Evolutionary conservation across 2,888 invertebrate species (phyloP).

Genomic region (Altica lythri): DNA sequence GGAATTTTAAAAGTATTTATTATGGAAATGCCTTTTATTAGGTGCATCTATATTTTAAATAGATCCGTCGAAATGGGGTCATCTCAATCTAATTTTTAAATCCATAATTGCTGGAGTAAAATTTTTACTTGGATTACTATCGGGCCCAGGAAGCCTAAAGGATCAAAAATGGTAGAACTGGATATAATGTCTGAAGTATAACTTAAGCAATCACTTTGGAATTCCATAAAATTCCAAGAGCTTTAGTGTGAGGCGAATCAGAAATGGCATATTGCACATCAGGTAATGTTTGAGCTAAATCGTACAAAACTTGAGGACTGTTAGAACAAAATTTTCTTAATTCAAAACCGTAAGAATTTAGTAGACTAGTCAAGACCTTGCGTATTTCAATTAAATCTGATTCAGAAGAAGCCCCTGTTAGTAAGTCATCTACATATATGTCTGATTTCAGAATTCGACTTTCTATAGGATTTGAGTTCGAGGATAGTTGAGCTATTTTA

Average conservation of each 20-base stretch:
- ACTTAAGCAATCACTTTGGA: too few relatives aligned
- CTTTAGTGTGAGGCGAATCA: neutral
- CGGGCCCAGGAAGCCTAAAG: conserved; percentile 17
- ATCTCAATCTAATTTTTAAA: conserved; percentile 17
- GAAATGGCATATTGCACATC: neutral
- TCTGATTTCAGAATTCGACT: conserved; percentile 13
- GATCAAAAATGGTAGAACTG: conserved; percentile 17
- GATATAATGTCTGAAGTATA: too few relatives aligned
- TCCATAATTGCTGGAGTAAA: conserved; percentile 28
- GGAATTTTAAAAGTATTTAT: neutral
- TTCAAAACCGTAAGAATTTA: conserved; percentile 17
- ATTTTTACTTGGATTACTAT: conserved; percentile 13
- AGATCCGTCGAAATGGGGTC: neutral
- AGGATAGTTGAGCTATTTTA: conserved; percentile 20
- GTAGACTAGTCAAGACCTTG: conserved; percentile 6
- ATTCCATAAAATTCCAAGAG: conserved; percentile 7
- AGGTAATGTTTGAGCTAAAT: neutral
- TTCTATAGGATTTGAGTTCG: conserved; percentile 11
- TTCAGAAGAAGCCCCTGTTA: conserved; percentile 19
- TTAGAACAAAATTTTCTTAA: conserved; percentile 22
- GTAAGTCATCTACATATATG: conserved; percentile 32
- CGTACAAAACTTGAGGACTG: neutral
- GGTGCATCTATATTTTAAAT: neutral
- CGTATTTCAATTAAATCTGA: conserved; percentile 11
- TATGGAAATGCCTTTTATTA: neutral